phyloP scores from a whole-genome alignment of 2,797 vertebrate species.

The Steatocranus sp. region DNA sequence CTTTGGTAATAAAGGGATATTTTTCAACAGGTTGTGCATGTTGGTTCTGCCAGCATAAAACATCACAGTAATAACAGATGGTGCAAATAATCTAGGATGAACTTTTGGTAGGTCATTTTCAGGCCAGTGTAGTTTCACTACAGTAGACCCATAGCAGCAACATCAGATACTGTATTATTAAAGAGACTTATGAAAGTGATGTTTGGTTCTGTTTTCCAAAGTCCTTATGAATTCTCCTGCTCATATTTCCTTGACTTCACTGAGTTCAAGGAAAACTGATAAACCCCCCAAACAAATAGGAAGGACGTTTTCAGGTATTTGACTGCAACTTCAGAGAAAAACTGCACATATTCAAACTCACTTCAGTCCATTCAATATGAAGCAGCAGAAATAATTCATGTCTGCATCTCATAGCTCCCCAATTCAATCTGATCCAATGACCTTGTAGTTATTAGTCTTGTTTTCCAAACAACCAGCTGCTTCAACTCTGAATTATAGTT shows the following conservation, averaged over 20 bases:
- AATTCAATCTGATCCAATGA: neutral
- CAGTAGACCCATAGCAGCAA: neutral
- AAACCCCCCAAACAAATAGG: rapidly evolving
- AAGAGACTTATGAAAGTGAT: neutral
- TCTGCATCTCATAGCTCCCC: neutral
- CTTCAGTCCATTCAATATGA: neutral
- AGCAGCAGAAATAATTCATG: neutral
- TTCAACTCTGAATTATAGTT: neutral
- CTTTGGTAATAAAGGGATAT: neutral
- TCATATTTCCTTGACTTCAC: neutral
- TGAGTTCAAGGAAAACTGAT: neutral
- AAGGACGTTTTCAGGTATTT: neutral
- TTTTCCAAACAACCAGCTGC: neutral
- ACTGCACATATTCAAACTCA: neutral
- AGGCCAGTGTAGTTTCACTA: neutral
- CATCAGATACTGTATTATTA: neutral
- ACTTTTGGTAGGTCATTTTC: neutral
- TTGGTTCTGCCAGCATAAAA: neutral
- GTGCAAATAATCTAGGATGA: neutral
- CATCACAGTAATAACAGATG: rapidly evolving
- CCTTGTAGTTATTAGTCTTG: neutral
- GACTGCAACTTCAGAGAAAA: neutral
- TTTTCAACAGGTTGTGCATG: neutral
- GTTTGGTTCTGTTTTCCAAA: neutral
- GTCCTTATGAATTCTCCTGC: neutral